Evolutionary conservation across 2,888 invertebrate genomes (phyloP), one percentile per base, ranked within the genome.

Genomic region (Mythimna vitellina): DNA sequence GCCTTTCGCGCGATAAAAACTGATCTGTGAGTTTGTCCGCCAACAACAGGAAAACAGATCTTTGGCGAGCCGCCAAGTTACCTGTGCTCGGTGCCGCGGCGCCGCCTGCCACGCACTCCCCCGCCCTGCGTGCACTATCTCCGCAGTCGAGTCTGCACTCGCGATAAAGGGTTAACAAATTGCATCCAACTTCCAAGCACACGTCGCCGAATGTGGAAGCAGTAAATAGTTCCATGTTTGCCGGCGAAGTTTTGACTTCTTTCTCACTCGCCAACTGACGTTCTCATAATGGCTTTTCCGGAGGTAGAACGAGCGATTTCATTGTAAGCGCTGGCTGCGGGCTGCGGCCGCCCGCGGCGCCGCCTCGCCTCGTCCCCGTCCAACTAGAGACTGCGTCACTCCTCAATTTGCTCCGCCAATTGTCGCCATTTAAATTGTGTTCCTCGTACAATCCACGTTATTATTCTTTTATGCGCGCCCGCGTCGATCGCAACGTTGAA

Each of bases 1-100:
- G 96, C 95, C 94, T 95, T 94, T 94, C 93, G 93, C 94, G 94
- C 94, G 96, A 96, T 96, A 96, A 96, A 96, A 96, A 96, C 95
- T 95, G 96, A 96, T 96, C 96, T 95, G 96, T 93, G 94, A 95
- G 95, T 95, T 93, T 93, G 94, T 93, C 93, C 91, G 91, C 91
- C 93, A 93, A 93, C 94, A 94, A 93, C 93, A 93, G 93, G 95
- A 95, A 96, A 96, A 96, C 96, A 96, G 93, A 92, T 95, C 93
- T 91, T 94, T 96, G 96, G 96, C 93, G 83, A 79, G 76, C 83
- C 86, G 94, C 96, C 96, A 96, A 94, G 90, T 91, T 93, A 96
- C 96, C 96, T 96, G 94, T 73, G 94, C 77, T 64, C 75, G 81
- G 81, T 76, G 82, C 81, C 86, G 88, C 81, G 86, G 57, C 80